phyloP scores from a whole-genome alignment of 2,888 invertebrate species.

The Calliphora vomitoria region DNA sequence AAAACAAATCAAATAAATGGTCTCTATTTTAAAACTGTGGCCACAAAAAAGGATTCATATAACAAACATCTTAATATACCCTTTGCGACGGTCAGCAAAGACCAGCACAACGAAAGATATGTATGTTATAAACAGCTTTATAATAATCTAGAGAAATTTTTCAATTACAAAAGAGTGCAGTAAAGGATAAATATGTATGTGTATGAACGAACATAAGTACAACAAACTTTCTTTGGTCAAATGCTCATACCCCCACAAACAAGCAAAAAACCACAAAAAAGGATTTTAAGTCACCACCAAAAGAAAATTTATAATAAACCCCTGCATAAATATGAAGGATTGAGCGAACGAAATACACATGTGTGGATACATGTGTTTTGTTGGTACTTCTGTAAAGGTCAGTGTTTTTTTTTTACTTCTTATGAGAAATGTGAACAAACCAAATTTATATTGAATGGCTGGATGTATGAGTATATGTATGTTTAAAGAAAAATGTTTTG shows the following conservation, averaged over 20 bases:
- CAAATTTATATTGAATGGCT: neutral
- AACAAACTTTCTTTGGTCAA: neutral
- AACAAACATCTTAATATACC: constrained; percentile 7
- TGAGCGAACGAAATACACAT: neutral
- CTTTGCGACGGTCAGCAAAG: neutral
- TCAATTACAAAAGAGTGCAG: constrained; percentile 19
- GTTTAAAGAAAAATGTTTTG: constrained; percentile 56
- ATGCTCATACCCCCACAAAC: neutral
- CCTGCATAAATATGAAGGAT: constrained; percentile 21
- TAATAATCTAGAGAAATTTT: constrained; percentile 13
- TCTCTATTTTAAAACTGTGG: too few relatives aligned
- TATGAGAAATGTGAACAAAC: constrained; percentile 17
- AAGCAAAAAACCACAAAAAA: constrained; percentile 1
- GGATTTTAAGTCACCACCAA: constrained; percentile 18
- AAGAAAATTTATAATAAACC: constrained; percentile 2
- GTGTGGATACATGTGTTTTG: constrained; percentile 1
- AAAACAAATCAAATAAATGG: too few relatives aligned
- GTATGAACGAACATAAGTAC: neutral
- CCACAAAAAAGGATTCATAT: neutral
- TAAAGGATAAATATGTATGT: neutral
- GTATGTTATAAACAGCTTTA: constrained; percentile 16
- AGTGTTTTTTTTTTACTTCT: constrained; percentile 7
- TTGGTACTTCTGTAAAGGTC: constrained; percentile 56
- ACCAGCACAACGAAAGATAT: neutral
- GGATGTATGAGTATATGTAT: constrained; percentile 9